Percentiles rank a stretch among this genome's conserved stretches.
phyloP scores from a whole-genome alignment of 2,888 invertebrate species.

The Neoitamus cyanurus region DNA sequence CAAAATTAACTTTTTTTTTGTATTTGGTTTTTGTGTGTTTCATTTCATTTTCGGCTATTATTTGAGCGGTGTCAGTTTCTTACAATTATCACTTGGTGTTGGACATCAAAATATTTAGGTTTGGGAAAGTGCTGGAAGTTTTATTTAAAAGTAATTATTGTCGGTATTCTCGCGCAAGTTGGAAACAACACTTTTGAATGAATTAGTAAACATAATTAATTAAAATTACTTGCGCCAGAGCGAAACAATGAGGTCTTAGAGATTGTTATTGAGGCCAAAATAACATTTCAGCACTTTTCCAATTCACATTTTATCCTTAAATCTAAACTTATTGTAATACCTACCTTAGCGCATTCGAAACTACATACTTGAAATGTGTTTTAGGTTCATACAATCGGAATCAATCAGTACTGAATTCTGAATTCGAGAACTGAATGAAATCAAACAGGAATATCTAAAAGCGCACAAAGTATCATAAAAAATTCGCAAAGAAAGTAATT shows the following conservation, averaged over 20 bases:
- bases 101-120: not conserved
- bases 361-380: constrained; percentile 9
- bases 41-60: not conserved
- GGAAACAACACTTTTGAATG: too few relatives aligned
- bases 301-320: not conserved
- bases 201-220: too few relatives aligned
- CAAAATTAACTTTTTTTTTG: not conserved
- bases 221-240: too few relatives aligned
- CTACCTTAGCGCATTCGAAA: not conserved
- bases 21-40: not conserved
- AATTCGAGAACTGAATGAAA: constrained; percentile 5
- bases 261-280: too few relatives aligned
- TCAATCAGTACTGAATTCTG: constrained; percentile 20
- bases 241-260: too few relatives aligned
- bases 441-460: constrained; percentile 35
- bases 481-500: constrained; percentile 39
- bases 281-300: not conserved
- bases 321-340: not conserved
- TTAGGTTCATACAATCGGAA: not conserved
- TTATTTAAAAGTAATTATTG: not conserved
- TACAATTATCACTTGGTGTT: not conserved
- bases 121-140: not conserved
- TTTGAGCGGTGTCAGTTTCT: not conserved
- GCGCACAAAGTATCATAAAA: constrained; percentile 45
- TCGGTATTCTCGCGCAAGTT: too few relatives aligned